These are phyloP conservation scores for Catamblyrhynchus diadema DNA, from an alignment of 2,797 vertebrate species.

Conservation along the genomic window DNA sequence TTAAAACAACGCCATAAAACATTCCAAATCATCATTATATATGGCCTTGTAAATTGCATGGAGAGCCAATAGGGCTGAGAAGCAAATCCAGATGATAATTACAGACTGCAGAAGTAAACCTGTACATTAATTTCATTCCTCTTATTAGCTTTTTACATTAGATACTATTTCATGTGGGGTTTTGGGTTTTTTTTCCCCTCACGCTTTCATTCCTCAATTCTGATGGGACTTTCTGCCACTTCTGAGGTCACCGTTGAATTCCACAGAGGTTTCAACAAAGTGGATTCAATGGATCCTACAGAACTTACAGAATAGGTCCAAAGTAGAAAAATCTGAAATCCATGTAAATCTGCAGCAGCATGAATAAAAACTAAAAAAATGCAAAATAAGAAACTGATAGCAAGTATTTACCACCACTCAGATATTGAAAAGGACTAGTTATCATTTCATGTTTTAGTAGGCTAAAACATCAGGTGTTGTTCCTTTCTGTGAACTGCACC, in stretches of 20 bases:
- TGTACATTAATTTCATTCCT: background rate
- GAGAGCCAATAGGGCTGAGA: background rate
- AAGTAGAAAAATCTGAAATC: background rate
- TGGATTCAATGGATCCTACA: background rate
- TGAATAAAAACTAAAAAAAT: background rate
- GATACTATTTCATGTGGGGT: background rate
- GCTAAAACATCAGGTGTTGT: background rate
- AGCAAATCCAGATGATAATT: background rate
- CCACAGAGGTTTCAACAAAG: background rate
- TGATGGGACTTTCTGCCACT: background rate
- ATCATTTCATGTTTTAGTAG: background rate
- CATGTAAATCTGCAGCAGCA: background rate
- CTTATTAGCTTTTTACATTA: background rate
- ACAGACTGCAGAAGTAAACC: background rate
- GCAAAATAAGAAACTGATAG: background rate
- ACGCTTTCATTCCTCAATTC: background rate
- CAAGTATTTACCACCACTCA: background rate
- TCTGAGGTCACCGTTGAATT: background rate
- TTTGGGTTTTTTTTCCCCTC: background rate
- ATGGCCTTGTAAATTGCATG: background rate
- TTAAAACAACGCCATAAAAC: background rate
- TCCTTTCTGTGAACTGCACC: background rate
- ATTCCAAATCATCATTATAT: background rate
- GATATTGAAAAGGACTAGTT: slow-evolving; percentile 1
- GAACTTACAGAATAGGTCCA: background rate